A percentile compares a stretch with the other conserved stretches of the same genome.
These are phyloP conservation scores for Myotis pilosus DNA, from an alignment of 2,797 vertebrate genomes.

Conservation along the genomic window DNA sequence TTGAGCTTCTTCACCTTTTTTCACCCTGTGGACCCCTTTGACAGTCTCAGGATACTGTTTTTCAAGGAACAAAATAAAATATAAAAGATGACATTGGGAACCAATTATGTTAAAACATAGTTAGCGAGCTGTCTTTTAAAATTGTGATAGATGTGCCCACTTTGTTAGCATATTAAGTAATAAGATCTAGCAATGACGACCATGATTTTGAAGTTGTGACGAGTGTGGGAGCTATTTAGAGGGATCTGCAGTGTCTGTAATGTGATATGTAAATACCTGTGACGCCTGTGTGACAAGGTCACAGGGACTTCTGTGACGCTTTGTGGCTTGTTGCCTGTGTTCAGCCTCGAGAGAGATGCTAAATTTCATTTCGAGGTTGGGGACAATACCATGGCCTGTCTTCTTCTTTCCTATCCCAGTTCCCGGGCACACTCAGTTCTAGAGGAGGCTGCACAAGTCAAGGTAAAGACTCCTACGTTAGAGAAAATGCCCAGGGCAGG, in stretches of 20 bases:
- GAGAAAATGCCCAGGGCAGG: neutral
- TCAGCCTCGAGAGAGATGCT: neutral
- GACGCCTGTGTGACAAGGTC: slow-evolving; percentile 54
- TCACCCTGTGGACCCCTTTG: neutral
- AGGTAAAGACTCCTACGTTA: neutral
- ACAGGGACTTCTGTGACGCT: neutral
- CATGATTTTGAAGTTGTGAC: neutral
- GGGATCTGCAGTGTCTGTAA: neutral
- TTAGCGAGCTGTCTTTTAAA: neutral
- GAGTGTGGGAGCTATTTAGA: neutral
- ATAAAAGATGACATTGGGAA: neutral
- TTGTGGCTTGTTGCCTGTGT: neutral
- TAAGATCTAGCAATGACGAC: neutral
- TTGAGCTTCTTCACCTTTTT: neutral
- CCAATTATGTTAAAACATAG: neutral
- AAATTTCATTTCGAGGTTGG: neutral
- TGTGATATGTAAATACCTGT: neutral
- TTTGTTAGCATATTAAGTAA: neutral
- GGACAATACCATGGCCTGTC: neutral
- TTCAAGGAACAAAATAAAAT: neutral
- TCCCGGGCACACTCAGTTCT: neutral
- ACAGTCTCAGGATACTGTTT: neutral
- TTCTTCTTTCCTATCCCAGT: neutral
- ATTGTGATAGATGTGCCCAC: neutral
- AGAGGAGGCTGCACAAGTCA: neutral